phyloP scores from a whole-genome alignment of 2,113 vertebrate genomes.

The Psilopsiagon aurifrons region DNA sequence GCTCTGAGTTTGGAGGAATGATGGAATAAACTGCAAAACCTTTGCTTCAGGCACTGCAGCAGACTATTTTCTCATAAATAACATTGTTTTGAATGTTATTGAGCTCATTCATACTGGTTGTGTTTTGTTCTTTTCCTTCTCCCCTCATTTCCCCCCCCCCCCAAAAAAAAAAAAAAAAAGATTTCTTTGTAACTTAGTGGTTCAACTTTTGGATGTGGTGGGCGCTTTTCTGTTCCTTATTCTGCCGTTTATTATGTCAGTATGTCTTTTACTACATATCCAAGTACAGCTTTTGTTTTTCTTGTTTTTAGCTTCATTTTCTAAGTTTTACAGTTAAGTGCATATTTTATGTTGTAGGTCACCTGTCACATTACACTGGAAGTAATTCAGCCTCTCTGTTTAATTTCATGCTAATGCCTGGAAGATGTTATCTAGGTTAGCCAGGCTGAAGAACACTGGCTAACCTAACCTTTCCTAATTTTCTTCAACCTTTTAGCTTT shows the following conservation, averaged over 20 bases:
- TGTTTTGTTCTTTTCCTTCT: neutral
- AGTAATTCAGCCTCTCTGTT: slow-evolving; percentile 48
- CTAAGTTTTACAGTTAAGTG: slow-evolving; percentile 54
- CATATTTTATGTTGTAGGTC: slow-evolving; percentile 55
- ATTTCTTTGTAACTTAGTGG: neutral
- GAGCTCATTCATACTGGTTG: neutral
- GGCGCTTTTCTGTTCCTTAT: neutral
- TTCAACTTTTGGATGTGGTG: neutral
- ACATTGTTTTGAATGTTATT: neutral
- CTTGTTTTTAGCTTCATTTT: slow-evolving; percentile 36
- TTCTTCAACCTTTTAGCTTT: slow-evolving; percentile 3
- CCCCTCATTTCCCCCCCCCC: too few species aligned
- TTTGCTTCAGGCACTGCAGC: neutral
- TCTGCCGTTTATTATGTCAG: slow-evolving; percentile 1
- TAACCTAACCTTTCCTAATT: slow-evolving; percentile 2
- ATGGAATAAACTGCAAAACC: neutral
- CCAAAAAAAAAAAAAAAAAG: neutral
- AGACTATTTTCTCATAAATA: neutral
- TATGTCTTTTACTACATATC: neutral
- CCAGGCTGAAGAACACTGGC: neutral
- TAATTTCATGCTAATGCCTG: slow-evolving; percentile 53
- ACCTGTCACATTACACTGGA: slow-evolving; percentile 38
- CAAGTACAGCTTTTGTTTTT: slow-evolving; percentile 21
- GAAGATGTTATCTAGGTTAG: slow-evolving; percentile 57
- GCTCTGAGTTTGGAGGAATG: neutral